These are phyloP conservation scores for Aptenodytes forsteri DNA, from an alignment of 2,113 vertebrate species.

Conservation along the genomic window DNA sequence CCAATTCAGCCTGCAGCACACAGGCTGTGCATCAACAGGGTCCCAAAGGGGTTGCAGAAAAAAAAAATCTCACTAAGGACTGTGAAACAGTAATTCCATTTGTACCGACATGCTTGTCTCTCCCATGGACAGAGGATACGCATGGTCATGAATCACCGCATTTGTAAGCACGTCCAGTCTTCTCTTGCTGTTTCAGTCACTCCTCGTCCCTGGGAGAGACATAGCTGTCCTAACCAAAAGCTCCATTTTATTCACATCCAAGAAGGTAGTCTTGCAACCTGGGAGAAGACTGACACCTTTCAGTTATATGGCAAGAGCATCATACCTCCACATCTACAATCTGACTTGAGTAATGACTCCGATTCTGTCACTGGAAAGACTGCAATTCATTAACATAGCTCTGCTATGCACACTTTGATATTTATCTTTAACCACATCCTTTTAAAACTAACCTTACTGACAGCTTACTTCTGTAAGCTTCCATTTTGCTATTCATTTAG, in stretches of 20 bases:
- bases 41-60: not conserved
- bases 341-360: not conserved
- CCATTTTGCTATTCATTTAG: not conserved
- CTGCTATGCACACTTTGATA: not conserved
- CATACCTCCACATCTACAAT: not conserved
- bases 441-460: slow-evolving; percentile 3
- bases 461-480: not conserved
- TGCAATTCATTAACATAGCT: not conserved
- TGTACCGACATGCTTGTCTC: not conserved
- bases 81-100: not conserved
- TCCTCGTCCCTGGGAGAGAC: not conserved
- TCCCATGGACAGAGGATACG: not conserved
- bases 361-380: not conserved
- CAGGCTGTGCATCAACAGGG: not conserved
- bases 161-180: not conserved
- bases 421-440: slow-evolving; percentile 1
- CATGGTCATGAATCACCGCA: not conserved
- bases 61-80: not conserved
- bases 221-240: not conserved
- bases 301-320: not conserved
- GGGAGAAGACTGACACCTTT: not conserved
- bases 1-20: slow-evolving; percentile 2
- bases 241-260: not conserved
- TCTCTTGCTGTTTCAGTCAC: not conserved
- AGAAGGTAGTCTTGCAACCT: not conserved